Evolutionary conservation across 2,888 invertebrate species (phyloP).

Genomic region (Tuta absoluta): DNA sequence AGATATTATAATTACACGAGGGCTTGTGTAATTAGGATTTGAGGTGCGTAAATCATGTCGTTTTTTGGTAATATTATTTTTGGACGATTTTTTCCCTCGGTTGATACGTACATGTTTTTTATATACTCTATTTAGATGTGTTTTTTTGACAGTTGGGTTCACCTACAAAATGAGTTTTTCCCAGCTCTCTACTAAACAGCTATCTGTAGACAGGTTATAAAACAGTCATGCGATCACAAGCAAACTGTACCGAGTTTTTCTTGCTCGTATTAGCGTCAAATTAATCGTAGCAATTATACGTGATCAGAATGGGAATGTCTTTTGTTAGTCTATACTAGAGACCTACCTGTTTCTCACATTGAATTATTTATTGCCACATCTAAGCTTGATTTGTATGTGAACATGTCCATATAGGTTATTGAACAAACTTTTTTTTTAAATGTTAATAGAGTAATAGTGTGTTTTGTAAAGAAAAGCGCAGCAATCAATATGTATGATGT

Average conservation of each 20-base stretch:
- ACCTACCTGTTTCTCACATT: slow-evolving; percentile 17
- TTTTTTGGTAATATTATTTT: slow-evolving; percentile 7
- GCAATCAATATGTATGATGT: slow-evolving; percentile 14
- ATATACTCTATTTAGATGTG: not conserved
- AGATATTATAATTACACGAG: not conserved
- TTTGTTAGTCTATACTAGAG: slow-evolving; percentile 23
- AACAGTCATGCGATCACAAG: slow-evolving; percentile 19
- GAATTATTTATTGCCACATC: slow-evolving; percentile 22
- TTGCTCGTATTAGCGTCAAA: slow-evolving; percentile 40
- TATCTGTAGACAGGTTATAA: slow-evolving; percentile 19
- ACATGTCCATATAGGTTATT: slow-evolving; percentile 13
- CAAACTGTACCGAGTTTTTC: slow-evolving; percentile 34
- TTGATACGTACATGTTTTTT: not conserved
- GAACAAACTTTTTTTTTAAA: not conserved
- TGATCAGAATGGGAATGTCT: slow-evolving; percentile 37
- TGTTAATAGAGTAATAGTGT: slow-evolving; percentile 7
- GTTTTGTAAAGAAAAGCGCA: slow-evolving; percentile 16
- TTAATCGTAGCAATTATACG: slow-evolving; percentile 47
- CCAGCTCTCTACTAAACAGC: slow-evolving; percentile 5
- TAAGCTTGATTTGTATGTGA: slow-evolving; percentile 25
- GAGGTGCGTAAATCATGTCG: slow-evolving; percentile 15
- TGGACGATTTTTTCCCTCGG: not conserved
- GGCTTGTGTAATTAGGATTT: slow-evolving; percentile 1
- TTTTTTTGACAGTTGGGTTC: too few species aligned
- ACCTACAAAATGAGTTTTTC: too few species aligned